phyloP scores from a whole-genome alignment of 2,888 invertebrate genomes.

The Cabera pusaria region DNA sequence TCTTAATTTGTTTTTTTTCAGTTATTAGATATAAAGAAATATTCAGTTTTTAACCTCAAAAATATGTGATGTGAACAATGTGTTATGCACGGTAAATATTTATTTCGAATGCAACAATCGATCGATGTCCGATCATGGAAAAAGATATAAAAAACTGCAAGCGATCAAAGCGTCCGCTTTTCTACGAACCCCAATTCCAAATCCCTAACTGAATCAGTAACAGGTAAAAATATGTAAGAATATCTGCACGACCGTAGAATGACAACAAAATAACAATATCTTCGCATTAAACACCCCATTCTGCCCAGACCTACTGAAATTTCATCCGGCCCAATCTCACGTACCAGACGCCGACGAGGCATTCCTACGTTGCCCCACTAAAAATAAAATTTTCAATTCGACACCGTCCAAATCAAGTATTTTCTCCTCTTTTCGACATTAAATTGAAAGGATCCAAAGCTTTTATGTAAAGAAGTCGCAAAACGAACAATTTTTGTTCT shows the following conservation, averaged over 20 bases:
- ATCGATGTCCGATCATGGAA: no score
- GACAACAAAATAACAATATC: constrained; percentile 2
- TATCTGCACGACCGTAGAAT: background rate
- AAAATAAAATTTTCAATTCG: constrained; percentile 38
- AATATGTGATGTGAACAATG: no score
- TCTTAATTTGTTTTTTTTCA: no score
- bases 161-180: no score
- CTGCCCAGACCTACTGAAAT: constrained; percentile 31
- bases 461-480: constrained; percentile 25
- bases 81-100: no score
- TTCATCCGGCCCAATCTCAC: constrained; percentile 43
- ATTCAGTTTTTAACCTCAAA: no score
- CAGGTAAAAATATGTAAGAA: no score
- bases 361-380: constrained; percentile 36
- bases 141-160: no score
- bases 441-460: constrained; percentile 16
- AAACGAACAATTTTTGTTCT: constrained; percentile 31
- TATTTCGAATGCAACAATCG: no score
- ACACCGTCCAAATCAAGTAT: constrained; percentile 36
- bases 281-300: constrained; percentile 5
- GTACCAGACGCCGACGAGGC: constrained; percentile 35
- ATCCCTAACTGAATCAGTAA: no score
- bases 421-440: constrained; percentile 30
- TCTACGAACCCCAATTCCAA: no score
- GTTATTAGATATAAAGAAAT: no score